Evolutionary conservation across 2,888 invertebrate genomes (phyloP).

Genomic region (Catocala fraxini): DNA sequence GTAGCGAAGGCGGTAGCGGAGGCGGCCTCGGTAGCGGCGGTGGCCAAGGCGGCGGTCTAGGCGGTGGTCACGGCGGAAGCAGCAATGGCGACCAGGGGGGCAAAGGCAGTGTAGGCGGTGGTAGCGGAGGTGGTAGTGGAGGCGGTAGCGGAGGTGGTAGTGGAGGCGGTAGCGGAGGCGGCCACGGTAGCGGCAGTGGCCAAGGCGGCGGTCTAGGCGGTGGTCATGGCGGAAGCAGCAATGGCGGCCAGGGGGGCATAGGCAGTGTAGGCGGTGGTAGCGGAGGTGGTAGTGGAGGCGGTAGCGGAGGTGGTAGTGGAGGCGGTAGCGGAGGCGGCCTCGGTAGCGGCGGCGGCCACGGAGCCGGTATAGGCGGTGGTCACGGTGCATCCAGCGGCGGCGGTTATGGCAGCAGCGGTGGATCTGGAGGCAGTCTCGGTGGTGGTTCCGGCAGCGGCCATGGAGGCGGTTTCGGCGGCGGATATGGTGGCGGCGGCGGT

Average conservation of each 20-base stretch:
- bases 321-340: slow-evolving; percentile 37
- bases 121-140: slow-evolving; percentile 34
- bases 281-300: slow-evolving; percentile 27
- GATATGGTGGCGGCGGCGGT: slow-evolving; percentile 25
- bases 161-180: slow-evolving; percentile 39
- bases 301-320: slow-evolving; percentile 45
- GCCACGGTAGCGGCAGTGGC: slow-evolving; percentile 47
- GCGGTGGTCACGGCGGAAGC: slow-evolving; percentile 34
- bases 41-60: slow-evolving; percentile 15
- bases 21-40: slow-evolving; percentile 8
- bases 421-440: slow-evolving; percentile 39
- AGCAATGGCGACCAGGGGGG: slow-evolving; percentile 14
- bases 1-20: slow-evolving; percentile 29
- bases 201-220: slow-evolving; percentile 46
- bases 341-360: slow-evolving; percentile 49
- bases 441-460: slow-evolving; percentile 41
- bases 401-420: no score
- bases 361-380: slow-evolving; percentile 44
- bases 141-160: slow-evolving; percentile 44
- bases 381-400: slow-evolving; percentile 32
- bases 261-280: slow-evolving; percentile 42
- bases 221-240: slow-evolving; percentile 35
- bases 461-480: slow-evolving; percentile 31
- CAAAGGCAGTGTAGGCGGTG: slow-evolving; percentile 20
- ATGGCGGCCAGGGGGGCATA: slow-evolving; percentile 2